Evolutionary conservation across 2,113 vertebrate species (phyloP).

Genomic region (Cebus imitator): DNA sequence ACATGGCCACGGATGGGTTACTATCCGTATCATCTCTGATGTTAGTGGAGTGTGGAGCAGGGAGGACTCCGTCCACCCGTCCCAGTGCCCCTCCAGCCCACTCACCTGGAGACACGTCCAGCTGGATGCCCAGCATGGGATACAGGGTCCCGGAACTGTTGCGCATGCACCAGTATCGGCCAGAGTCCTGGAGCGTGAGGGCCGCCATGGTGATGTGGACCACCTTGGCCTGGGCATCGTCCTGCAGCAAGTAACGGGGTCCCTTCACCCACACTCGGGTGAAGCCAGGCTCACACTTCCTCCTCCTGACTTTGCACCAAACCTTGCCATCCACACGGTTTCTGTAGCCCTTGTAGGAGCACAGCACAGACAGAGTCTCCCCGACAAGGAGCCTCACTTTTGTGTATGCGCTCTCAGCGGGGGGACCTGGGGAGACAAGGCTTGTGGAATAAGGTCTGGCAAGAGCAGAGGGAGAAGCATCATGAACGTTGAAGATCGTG

Average conservation of each 20-base stretch:
- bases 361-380: slow-evolving; percentile 46
- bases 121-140: not conserved
- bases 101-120: slow-evolving; percentile 81
- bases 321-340: accelerated
- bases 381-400: slow-evolving; percentile 30
- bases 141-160: accelerated
- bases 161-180: slow-evolving; percentile 63
- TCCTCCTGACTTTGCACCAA: not conserved
- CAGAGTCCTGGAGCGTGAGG: slow-evolving; percentile 76
- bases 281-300: accelerated
- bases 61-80: too few relatives aligned
- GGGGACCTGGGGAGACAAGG: slow-evolving; percentile 62
- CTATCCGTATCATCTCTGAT: too few relatives aligned
- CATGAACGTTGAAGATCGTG: not conserved
- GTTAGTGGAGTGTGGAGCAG: not conserved
- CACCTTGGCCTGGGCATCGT: accelerated
- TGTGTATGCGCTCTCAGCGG: accelerated
- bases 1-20: accelerated
- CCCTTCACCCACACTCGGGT: accelerated
- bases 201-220: slow-evolving; percentile 65
- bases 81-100: not conserved
- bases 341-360: not conserved
- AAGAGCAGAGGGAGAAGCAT: not conserved
- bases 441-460: not conserved
- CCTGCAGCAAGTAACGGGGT: accelerated